Percentiles rank a stretch among this genome's conserved stretches.
These are phyloP conservation scores for Agyllia agylla DNA, from an alignment of 2,888 invertebrate genomes.

Conservation along the genomic window DNA sequence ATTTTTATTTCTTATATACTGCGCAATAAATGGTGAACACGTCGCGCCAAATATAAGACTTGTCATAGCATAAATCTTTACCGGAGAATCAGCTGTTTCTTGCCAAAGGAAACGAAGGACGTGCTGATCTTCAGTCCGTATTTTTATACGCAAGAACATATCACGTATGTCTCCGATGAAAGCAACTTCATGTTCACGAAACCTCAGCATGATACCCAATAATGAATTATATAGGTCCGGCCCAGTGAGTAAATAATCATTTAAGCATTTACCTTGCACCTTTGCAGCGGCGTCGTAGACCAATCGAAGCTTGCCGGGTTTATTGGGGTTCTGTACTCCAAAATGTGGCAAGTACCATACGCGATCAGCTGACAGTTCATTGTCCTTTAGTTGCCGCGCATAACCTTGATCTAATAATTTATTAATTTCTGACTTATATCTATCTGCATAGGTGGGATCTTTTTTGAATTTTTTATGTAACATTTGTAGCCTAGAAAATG, in stretches of 20 bases:
- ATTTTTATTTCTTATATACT: constrained; percentile 54
- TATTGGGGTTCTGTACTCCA: constrained; percentile 50
- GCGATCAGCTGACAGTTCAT: constrained; percentile 9
- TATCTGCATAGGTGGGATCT: not conserved
- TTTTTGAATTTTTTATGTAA: not conserved
- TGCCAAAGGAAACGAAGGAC: not conserved
- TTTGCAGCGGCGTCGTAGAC: constrained; percentile 65
- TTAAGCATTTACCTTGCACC: constrained; percentile 45
- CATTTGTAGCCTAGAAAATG: not conserved
- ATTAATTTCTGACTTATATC: not conserved
- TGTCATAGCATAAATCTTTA: constrained; percentile 35
- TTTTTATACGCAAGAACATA: constrained; percentile 58
- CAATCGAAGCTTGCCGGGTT: constrained; percentile 56
- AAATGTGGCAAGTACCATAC: constrained; percentile 67
- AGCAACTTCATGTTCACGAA: not conserved
- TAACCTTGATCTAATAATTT: not conserved
- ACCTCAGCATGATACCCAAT: constrained; percentile 52
- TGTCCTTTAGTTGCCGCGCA: not conserved
- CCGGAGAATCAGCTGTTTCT: not conserved
- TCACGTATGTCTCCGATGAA: constrained; percentile 16
- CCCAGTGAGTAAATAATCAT: constrained; percentile 54
- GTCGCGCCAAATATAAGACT: constrained; percentile 64
- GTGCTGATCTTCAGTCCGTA: constrained; percentile 34
- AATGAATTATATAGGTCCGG: constrained; percentile 65
- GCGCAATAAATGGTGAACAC: constrained; percentile 71